phyloP scores from a whole-genome alignment of 2,888 invertebrate genomes.

The Eupithecia abbreviata region DNA sequence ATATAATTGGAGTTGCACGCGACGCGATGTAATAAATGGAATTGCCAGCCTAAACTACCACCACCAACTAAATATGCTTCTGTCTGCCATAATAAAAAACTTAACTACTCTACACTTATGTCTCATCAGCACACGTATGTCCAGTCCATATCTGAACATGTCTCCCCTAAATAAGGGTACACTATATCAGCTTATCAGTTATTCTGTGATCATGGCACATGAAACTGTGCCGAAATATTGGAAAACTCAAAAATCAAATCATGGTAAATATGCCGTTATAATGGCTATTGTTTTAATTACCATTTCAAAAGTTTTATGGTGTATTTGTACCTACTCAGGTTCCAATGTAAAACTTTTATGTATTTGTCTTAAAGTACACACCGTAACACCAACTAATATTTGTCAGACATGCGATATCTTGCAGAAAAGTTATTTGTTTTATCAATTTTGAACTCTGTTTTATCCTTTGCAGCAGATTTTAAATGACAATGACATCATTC shows the following conservation, averaged over 20 bases:
- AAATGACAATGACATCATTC: constrained; percentile 54
- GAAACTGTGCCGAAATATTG: too few relatives aligned
- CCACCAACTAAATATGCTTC: neutral
- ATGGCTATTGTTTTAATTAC: too few relatives aligned
- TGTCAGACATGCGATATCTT: neutral
- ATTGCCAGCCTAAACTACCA: constrained; percentile 46
- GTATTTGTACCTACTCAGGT: neutral
- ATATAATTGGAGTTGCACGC: constrained; percentile 44
- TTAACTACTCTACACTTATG: neutral
- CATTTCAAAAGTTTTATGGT: too few relatives aligned
- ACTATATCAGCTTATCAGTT: neutral
- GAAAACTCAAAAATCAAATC: too few relatives aligned
- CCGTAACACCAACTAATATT: neutral
- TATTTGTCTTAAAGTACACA: neutral
- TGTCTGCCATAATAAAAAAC: neutral
- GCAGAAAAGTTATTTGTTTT: constrained; percentile 17
- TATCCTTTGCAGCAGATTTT: constrained; percentile 29
- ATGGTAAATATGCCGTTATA: too few relatives aligned
- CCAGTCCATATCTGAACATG: neutral
- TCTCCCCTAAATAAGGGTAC: neutral
- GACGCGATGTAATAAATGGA: constrained; percentile 47
- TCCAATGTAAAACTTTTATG: neutral
- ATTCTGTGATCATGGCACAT: too few relatives aligned
- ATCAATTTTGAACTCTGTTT: constrained; percentile 12
- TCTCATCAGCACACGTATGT: neutral